Evolutionary conservation across 2,113 vertebrate genomes (phyloP).

Genomic region (Castor canadensis): DNA sequence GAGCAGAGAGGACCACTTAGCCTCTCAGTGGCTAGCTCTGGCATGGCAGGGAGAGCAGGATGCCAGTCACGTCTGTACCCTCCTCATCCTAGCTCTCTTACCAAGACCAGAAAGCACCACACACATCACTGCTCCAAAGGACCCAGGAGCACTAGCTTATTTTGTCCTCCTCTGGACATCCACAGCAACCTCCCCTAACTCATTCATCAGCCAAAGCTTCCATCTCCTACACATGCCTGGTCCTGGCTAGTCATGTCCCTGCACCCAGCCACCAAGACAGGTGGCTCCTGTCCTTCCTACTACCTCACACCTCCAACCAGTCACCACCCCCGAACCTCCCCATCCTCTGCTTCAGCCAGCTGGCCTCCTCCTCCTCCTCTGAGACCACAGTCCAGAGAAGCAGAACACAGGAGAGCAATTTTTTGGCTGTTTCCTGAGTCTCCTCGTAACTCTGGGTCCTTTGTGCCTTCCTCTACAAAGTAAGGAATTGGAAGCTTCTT

Average conservation of each 20-base stretch:
- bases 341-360: not conserved
- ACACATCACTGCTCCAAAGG: not conserved
- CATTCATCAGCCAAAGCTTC: not conserved
- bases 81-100: not conserved
- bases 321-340: not conserved
- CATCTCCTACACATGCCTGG: not conserved
- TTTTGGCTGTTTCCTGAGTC: not conserved
- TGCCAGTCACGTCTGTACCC: not conserved
- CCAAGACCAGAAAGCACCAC: not conserved
- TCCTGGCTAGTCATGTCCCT: not conserved
- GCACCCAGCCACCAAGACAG: not conserved
- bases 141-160: too few relatives aligned
- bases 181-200: not conserved
- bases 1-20: slow-evolving; percentile 21
- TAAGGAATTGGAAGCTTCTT: not conserved
- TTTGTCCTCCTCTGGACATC: not conserved
- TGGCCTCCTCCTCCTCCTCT: not conserved
- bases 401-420: not conserved
- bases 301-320: not conserved
- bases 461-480: not conserved
- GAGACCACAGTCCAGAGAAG: not conserved
- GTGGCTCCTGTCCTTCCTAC: not conserved
- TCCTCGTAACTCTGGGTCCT: not conserved
- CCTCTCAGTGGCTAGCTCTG: not conserved
- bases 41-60: not conserved